A percentile compares a stretch with the other conserved stretches of the same genome.
These are phyloP conservation scores for Caracal caracal DNA, from an alignment of 2,113 vertebrate genomes.

Conservation along the genomic window DNA sequence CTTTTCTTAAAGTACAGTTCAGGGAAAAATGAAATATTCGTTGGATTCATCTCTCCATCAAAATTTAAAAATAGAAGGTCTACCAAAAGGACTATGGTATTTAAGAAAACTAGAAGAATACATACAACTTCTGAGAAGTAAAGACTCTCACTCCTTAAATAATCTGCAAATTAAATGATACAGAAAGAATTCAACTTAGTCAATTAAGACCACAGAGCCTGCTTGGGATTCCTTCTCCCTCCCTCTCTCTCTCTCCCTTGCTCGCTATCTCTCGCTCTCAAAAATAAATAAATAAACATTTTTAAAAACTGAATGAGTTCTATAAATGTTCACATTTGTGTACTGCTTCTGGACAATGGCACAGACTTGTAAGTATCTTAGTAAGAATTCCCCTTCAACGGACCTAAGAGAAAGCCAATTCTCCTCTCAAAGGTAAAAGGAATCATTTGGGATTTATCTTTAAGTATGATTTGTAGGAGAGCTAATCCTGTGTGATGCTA, in stretches of 20 bases:
- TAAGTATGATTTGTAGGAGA: not conserved
- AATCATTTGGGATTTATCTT: conserved; percentile 14
- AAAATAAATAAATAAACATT: too few relatives aligned
- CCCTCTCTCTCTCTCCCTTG: too few relatives aligned
- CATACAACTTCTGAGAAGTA: not conserved
- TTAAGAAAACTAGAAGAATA: not conserved
- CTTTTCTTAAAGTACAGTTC: conserved; percentile 53
- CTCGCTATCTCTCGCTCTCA: too few relatives aligned
- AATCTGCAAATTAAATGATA: not conserved
- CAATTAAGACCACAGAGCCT: not conserved
- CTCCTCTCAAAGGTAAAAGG: not conserved
- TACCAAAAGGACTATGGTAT: not conserved
- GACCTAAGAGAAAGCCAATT: not conserved
- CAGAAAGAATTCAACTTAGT: not conserved
- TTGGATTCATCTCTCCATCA: not conserved
- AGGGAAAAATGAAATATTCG: conserved; percentile 45
- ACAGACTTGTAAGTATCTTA: not conserved
- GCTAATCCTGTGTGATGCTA: not conserved
- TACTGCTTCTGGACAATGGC: not conserved
- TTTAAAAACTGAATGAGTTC: not conserved
- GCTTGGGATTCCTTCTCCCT: too few relatives aligned
- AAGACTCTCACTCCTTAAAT: not conserved
- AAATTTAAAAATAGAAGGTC: conserved; percentile 40
- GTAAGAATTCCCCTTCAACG: not conserved
- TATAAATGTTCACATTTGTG: not conserved